Evolutionary conservation across 2,888 invertebrate genomes (phyloP), one percentile per base, ranked within the genome.

Genomic region (Acanthosepion pharaonis): DNA sequence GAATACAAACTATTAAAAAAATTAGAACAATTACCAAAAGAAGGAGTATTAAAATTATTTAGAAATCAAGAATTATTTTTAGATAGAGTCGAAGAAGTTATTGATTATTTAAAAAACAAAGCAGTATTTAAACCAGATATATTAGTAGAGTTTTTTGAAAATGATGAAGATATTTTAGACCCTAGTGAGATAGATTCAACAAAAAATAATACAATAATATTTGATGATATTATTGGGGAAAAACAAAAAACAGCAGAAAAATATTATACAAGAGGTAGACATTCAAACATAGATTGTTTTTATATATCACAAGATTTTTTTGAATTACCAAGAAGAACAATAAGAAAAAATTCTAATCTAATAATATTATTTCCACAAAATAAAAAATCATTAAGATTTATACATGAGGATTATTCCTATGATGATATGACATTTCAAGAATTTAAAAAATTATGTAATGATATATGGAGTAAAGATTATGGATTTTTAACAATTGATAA

Each of bases 1-100:
- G 91, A 91, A 91, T 91, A 91, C 6, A n/a, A 91, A 91, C n/a
- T 91, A 91, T 5, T 91, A 91, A 91, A 91, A 25, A 91, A 91
- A 18, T 91, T 91, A 91, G 91, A 91, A 25, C 3, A 23, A n/a
- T 5, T 33, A n/a, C 91, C 91, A 23, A 91, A 91, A 91, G 91
- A 91, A 23, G 33, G n/a, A 42, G 33, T 91, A 33, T 1, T 33
- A 33, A 91, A 91, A 91, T 15, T 33, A 91, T n/a, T 33, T 8
- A 15, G 25, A 91, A 6, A 33, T 48, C 91, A 91, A 91, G 33
- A 33, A 23, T 0, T 33, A 3, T 15, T 53, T 53, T 15, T 15
- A 53, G 3, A 91, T 42, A 6, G 15, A 9, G 15, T 25, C 0
- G 91, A 91, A 2, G 25, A 18, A 33, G 33, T 91, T n/a, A 20